Percentiles rank a stretch among this genome's conserved stretches.
These are phyloP conservation scores for Spilosoma lubricipeda DNA, from an alignment of 2,888 invertebrate genomes.

Conservation along the genomic window DNA sequence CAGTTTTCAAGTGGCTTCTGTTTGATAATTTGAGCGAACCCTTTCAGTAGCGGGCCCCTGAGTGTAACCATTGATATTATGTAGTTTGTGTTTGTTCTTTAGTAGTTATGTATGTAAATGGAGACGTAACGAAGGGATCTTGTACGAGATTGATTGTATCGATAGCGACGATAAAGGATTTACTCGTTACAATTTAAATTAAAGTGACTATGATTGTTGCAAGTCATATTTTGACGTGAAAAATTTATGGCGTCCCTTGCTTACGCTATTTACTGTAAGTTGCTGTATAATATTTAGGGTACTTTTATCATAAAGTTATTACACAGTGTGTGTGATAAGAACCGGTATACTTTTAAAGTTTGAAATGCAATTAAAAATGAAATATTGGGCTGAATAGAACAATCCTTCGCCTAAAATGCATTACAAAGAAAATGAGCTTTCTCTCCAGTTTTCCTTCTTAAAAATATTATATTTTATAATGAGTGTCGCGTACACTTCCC, in stretches of 20 bases:
- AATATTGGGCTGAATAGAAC: no score
- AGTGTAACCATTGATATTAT: constrained; percentile 72
- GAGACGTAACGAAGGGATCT: constrained; percentile 12
- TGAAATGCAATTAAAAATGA: no score
- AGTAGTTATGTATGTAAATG: constrained; percentile 37
- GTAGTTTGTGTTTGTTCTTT: constrained; percentile 68
- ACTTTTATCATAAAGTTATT: no score
- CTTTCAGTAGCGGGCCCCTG: constrained; percentile 65
- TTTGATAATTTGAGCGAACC: constrained; percentile 79
- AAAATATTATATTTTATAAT: no score
- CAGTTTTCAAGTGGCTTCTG: constrained; percentile 81
- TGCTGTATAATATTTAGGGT: neutral
- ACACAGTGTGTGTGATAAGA: no score
- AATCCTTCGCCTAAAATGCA: no score
- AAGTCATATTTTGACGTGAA: neutral
- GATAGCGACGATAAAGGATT: constrained; percentile 5
- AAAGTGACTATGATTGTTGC: constrained; percentile 4
- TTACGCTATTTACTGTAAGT: neutral
- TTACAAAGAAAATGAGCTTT: no score
- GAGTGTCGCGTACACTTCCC: no score
- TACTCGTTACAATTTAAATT: constrained; percentile 5
- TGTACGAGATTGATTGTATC: constrained; percentile 16
- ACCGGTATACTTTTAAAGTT: no score
- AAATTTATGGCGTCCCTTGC: neutral
- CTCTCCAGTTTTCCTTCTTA: no score